These are phyloP conservation scores for Sialia sialis DNA, from an alignment of 2,113 vertebrate genomes.

Conservation along the genomic window DNA sequence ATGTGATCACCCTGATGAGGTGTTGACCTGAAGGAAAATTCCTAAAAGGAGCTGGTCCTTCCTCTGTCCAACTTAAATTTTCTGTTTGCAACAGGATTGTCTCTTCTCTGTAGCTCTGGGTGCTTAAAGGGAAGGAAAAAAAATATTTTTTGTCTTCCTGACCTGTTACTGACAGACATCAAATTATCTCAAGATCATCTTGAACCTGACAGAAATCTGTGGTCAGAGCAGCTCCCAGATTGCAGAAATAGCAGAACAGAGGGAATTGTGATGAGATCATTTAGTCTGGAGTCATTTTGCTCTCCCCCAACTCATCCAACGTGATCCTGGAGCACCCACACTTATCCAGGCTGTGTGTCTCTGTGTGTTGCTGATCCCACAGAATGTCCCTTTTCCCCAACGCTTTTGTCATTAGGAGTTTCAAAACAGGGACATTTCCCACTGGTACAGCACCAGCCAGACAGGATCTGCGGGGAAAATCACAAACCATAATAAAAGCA, in stretches of 20 bases:
- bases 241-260: background rate
- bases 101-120: background rate
- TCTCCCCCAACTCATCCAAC: background rate
- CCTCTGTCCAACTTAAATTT: background rate
- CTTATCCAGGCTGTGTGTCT: background rate
- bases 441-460: background rate
- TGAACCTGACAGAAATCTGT: background rate
- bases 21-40: background rate
- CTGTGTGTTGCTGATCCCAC: background rate
- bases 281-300: background rate
- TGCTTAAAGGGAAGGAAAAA: background rate
- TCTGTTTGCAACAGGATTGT: background rate
- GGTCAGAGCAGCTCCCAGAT: background rate
- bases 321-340: background rate
- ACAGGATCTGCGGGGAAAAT: background rate
- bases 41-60: background rate
- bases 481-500: accelerated
- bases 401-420: background rate
- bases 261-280: background rate
- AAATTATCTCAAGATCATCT: background rate
- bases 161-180: background rate
- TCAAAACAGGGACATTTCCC: background rate
- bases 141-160: background rate
- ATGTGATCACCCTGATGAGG: background rate
- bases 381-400: background rate